Base-by-base conservation (phyloP, 2,113 vertebrate species). In the Montifringilla adamsi region DNA sequence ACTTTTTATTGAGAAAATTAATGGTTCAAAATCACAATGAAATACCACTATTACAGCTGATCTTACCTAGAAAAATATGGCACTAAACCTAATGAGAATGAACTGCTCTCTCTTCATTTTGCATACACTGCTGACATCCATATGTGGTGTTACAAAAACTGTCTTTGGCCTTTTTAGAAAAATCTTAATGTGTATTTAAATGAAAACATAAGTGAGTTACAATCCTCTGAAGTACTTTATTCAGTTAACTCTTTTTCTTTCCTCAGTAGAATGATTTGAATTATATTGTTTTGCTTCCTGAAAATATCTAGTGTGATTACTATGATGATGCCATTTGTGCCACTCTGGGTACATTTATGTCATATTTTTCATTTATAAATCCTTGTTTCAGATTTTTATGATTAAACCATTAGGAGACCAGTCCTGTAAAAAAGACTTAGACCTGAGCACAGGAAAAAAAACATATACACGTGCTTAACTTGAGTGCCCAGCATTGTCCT, bases 181-280 rank as follows among this genome's bases (percentile, higher is more conserved):
- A 97, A 95, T 82, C 70, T 92, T 97, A 96, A 97, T 96, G 95
- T 93, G 86, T 94, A 96, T 96, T 96, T 96, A 96, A 97, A 97
- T 96, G 96, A 97, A 97, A 97, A 97, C 96, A 96, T 96, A 97
- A 97, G 96, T 96, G 96, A 78, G 81, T 90, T 96, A 94, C 92
- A 96, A 94, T 93, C 89, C 91, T 96, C 96, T 92, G 86, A 97
- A 96, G 96, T 95, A 91, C 96, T 96, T 97, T 94, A 95, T 96
- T 96, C 96, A 97, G 97, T 97, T 97, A 97, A 96, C 91, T 97
- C 94, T 96, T 97, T 96, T 96, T 70, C 82, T 86, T 93, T 92
- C 53, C 74, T 96, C 81, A 87, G 85, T 60, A 93, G 77, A 96
- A 97, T 90, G 77, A 97, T 93, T 91, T 95, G 93, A 96, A 96